These are phyloP conservation scores for Varecia variegata DNA, from an alignment of 2,797 vertebrate genomes.

Conservation along the genomic window DNA sequence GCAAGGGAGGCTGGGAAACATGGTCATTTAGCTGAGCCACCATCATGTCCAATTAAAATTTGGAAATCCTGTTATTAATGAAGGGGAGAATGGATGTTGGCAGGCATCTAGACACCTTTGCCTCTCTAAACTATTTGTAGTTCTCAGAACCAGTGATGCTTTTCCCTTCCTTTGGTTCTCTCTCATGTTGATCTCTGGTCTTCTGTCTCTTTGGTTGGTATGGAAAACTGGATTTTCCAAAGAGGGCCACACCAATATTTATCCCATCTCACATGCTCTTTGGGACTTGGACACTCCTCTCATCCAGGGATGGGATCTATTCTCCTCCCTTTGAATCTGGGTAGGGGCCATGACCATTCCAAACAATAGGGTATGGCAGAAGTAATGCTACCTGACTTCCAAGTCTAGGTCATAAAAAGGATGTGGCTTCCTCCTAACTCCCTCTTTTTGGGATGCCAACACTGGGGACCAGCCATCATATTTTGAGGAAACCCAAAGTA, in stretches of 20 bases:
- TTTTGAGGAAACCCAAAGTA: neutral
- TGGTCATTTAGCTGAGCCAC: neutral
- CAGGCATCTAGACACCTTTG: neutral
- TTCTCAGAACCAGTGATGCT: neutral
- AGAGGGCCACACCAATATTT: neutral
- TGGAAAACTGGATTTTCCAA: neutral
- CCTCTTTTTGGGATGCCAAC: neutral
- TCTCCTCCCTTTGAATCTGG: neutral
- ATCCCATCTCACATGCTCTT: neutral
- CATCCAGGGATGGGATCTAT: neutral
- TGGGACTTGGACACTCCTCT: neutral
- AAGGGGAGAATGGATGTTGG: neutral
- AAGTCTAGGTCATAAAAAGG: neutral
- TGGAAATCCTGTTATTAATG: neutral
- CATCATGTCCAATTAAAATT: neutral
- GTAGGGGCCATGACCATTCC: neutral
- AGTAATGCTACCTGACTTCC: neutral
- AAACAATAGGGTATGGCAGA: neutral
- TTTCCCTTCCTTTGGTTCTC: neutral
- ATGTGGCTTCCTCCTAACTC: neutral
- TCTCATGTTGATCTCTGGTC: neutral
- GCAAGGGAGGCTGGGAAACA: neutral
- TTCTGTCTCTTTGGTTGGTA: neutral
- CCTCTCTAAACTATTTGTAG: neutral
- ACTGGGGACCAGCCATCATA: neutral